Evolutionary conservation across 2,888 invertebrate species (phyloP), one percentile per base, ranked within the genome.

Genomic region (Caenorhabditis sp.): DNA sequence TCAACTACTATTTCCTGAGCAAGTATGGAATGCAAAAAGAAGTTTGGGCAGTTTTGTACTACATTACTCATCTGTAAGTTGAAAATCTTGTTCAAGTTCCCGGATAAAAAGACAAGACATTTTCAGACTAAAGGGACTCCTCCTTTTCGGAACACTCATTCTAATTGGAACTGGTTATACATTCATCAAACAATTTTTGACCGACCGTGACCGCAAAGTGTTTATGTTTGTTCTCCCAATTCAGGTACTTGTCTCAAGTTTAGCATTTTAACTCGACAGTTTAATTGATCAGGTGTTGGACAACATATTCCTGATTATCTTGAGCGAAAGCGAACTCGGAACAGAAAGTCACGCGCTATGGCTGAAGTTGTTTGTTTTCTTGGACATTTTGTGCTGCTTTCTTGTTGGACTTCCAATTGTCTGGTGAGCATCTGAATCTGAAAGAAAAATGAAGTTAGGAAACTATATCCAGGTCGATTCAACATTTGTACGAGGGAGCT

Each of bases 161-260:
- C 94, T 99, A 13, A 96, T 99, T 87, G 98, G 98, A 58, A 97
- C 98, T 6, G 99, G 99, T 0, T 99, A 98, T 97, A 97, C 97
- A 47, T 99, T 98, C 92, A 97, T 99, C 88, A 98, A 98, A 92
- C 97, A 98, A 92, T 96, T 99, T 86, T 93, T 99, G 26, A 96
- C 97, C 0, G 97, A 97, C 88, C 95, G 96, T 85, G 98, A 99
- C 92, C 97, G 98, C 93, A 96, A 96, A 92, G 94, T 99, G 20
- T 98, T 99, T 92, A 96, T 98, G 95, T 95, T 98, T 86, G 96
- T 98, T 50, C 96, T 99, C 91, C 98, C 98, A 0, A 93, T 99
- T 55, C 98, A 99, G 94, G 96, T 96, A 90, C 35, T 13, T 28
- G 28, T 35, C n/a, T 13, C 35, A n/a, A 40, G 35, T 15, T 13